Evolutionary conservation across 92 coral and sea anemone species (phyloP).

Genomic region (Zoanthus solanderi): DNA sequence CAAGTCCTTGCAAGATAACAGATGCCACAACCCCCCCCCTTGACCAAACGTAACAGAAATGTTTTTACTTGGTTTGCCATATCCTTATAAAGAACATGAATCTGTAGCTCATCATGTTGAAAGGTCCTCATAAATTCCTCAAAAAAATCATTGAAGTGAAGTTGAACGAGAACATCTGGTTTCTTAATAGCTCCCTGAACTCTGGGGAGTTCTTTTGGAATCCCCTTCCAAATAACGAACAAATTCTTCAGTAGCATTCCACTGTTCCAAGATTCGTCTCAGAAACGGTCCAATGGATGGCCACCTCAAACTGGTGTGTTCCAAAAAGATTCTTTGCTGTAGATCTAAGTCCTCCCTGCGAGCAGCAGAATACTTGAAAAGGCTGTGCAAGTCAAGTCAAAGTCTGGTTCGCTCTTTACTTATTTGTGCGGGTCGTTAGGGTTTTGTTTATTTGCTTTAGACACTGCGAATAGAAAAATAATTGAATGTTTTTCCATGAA

Average conservation of each 20-base stretch:
- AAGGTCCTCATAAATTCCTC: not conserved
- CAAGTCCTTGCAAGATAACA: not conserved
- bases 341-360: constrained; percentile 40
- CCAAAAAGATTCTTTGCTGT: not conserved
- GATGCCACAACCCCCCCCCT: not conserved
- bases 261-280: not conserved
- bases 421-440: too few relatives aligned
- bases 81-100: not conserved
- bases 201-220: not conserved
- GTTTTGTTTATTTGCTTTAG: too few relatives aligned
- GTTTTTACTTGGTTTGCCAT: not conserved
- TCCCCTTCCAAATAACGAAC: constrained; percentile 1
- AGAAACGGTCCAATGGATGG: not conserved
- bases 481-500: too few relatives aligned
- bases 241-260: constrained; percentile 4
- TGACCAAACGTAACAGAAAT: constrained; percentile 3
- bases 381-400: constrained; percentile 32
- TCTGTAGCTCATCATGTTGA: not conserved
- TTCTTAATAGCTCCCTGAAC: not conserved
- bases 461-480: too few relatives aligned
- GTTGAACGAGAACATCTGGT: not conserved
- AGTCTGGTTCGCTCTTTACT: too few relatives aligned
- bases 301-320: constrained; percentile 1
- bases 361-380: constrained; percentile 57
- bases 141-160: not conserved